phyloP scores from a whole-genome alignment of 2,888 invertebrate genomes.

The Nephrotoma guestfalica region DNA sequence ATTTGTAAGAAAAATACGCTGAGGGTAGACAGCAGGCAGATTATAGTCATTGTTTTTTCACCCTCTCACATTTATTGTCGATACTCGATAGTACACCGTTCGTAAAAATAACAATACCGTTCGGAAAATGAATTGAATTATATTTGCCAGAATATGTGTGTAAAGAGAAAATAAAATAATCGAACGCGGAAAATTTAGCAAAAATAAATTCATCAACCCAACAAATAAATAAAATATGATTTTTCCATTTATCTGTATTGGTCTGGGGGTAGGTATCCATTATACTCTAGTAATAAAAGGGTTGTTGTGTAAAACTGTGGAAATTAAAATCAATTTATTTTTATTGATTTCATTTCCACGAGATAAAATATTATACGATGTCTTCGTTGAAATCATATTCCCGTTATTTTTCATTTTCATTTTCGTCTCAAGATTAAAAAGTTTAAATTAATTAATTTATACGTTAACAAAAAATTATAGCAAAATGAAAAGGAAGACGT shows the following conservation, averaged over 20 bases:
- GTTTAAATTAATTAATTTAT: background rate
- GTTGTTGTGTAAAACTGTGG: background rate
- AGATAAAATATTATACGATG: background rate
- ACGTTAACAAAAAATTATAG: background rate
- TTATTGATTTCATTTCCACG: background rate
- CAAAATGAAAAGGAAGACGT: background rate
- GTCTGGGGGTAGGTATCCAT: background rate
- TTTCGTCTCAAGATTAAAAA: background rate
- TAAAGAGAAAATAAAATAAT: background rate
- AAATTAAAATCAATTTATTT: background rate
- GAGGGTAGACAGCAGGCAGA: background rate
- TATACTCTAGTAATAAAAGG: background rate
- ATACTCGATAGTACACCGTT: too few species aligned
- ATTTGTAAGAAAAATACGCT: background rate
- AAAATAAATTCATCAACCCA: background rate
- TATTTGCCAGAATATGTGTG: background rate
- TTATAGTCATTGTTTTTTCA: background rate
- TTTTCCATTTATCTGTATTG: background rate
- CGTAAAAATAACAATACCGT: background rate
- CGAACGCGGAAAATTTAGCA: background rate
- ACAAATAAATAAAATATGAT: background rate
- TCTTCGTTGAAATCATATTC: background rate
- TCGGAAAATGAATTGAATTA: background rate
- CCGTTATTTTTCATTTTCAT: background rate
- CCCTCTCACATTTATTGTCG: background rate